phyloP scores from a whole-genome alignment of 30 jellyfish, hydroid and myxozoan genomes.

The Haliclystus octoradiatus region DNA sequence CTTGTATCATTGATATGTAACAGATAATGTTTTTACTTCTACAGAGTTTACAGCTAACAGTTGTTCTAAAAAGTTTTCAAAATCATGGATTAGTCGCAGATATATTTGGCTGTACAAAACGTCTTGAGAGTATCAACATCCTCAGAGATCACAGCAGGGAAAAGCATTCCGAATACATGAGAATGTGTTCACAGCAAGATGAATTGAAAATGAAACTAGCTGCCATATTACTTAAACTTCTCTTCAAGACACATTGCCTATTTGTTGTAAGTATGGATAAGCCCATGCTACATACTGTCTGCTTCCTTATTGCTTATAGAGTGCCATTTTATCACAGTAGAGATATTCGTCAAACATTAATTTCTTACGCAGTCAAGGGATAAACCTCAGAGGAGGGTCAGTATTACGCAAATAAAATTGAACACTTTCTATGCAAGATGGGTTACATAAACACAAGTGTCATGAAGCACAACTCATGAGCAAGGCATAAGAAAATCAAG shows the following conservation, averaged over 20 bases:
- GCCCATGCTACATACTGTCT: too few relatives aligned
- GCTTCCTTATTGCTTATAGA: too few relatives aligned
- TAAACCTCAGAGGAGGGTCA: too few relatives aligned
- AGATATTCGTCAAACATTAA: too few relatives aligned
- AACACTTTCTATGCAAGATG: too few relatives aligned
- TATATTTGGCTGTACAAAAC: constrained; percentile 31
- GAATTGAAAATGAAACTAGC: background rate
- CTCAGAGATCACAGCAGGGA: background rate
- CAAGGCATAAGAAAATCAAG: too few relatives aligned
- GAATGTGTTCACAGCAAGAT: background rate
- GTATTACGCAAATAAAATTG: too few relatives aligned
- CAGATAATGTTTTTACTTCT: constrained; percentile 5
- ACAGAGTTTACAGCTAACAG: constrained; percentile 51
- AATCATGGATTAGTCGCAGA: constrained; percentile 40
- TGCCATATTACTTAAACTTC: background rate
- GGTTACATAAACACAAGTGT: too few relatives aligned
- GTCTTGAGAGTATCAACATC: background rate
- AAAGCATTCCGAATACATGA: background rate
- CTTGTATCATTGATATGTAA: too few relatives aligned
- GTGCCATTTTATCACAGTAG: too few relatives aligned
- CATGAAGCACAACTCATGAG: too few relatives aligned
- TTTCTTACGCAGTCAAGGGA: too few relatives aligned
- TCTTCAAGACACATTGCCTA: background rate
- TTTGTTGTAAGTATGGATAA: background rate
- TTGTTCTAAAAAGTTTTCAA: constrained; percentile 39